Evolutionary conservation across 2,113 vertebrate species (phyloP).

Genomic region (Pterocles orientalis): DNA sequence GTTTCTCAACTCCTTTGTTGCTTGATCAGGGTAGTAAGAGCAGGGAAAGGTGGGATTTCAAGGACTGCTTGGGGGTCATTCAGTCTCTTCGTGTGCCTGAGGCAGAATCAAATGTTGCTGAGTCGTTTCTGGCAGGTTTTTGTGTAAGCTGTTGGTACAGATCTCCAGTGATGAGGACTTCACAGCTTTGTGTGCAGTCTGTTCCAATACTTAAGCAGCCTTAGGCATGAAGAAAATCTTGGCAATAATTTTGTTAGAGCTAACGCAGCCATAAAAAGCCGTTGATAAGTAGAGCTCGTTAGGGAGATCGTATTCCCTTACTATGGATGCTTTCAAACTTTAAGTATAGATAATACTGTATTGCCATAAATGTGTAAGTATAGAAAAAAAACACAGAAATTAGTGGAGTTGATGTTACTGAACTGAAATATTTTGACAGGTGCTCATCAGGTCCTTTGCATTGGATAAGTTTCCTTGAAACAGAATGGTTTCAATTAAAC

Average conservation of each 20-base stretch:
- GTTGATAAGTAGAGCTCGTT: neutral
- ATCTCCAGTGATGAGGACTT: neutral
- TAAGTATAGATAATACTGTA: neutral
- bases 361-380: neutral
- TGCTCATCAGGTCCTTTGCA: slow-evolving; percentile 42
- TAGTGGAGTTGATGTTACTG: slow-evolving; percentile 30
- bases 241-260: neutral
- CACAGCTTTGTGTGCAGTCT: neutral
- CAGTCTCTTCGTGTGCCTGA: neutral
- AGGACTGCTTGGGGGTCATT: neutral
- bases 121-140: slow-evolving; percentile 15
- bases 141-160: neutral
- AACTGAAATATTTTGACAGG: slow-evolving; percentile 66
- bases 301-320: neutral
- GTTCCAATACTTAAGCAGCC: neutral
- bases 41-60: neutral
- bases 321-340: neutral
- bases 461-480: slow-evolving; percentile 10
- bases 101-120: neutral
- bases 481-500: slow-evolving; percentile 11
- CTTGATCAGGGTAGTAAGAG: neutral
- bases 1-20: neutral
- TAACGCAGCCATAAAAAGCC: neutral
- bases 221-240: neutral
- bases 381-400: slow-evolving; percentile 4